Percentiles rank a stretch among this genome's conserved stretches.
Evolutionary conservation across 2,113 vertebrate species (phyloP).

Genomic region (Scophthalmus maximus): DNA sequence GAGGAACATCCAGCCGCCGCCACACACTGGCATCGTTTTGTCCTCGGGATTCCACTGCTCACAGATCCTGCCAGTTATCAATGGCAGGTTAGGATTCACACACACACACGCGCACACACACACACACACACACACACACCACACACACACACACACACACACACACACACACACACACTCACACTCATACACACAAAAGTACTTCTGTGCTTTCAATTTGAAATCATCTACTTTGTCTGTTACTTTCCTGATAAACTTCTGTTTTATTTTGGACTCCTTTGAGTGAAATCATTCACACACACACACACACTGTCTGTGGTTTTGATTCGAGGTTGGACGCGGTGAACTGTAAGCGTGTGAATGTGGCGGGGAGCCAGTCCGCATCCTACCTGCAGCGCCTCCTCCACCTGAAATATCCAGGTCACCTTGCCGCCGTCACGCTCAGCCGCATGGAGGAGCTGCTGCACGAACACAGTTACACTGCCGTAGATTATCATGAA

Average conservation of each 20-base stretch:
- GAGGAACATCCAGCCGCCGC: slow-evolving; percentile 50
- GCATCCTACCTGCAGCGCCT: slow-evolving; percentile 94
- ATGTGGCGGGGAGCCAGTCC: slow-evolving; percentile 92
- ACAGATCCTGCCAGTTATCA: slow-evolving; percentile 92
- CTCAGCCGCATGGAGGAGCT: slow-evolving; percentile 97
- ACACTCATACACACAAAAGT: no score
- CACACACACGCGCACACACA: no score
- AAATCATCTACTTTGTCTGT: no score
- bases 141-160: neutral
- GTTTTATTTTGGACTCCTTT: neutral
- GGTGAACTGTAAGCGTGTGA: slow-evolving; percentile 93
- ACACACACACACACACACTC: neutral
- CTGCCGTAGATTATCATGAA: slow-evolving; percentile 90
- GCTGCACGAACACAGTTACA: slow-evolving; percentile 93
- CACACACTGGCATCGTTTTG: slow-evolving; percentile 88
- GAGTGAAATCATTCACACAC: neutral
- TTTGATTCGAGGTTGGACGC: slow-evolving; percentile 87
- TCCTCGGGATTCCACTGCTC: slow-evolving; percentile 96
- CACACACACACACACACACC: neutral
- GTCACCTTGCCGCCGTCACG: slow-evolving; percentile 90
- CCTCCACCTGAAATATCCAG: slow-evolving; percentile 96
- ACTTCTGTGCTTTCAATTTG: no score
- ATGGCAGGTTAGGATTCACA: slow-evolving; percentile 87
- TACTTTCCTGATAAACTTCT: no score
- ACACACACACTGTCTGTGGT: neutral